A percentile compares a stretch with the other conserved stretches of the same genome.
Evolutionary conservation across 2,113 vertebrate genomes (phyloP).

Genomic region (Solea solea): DNA sequence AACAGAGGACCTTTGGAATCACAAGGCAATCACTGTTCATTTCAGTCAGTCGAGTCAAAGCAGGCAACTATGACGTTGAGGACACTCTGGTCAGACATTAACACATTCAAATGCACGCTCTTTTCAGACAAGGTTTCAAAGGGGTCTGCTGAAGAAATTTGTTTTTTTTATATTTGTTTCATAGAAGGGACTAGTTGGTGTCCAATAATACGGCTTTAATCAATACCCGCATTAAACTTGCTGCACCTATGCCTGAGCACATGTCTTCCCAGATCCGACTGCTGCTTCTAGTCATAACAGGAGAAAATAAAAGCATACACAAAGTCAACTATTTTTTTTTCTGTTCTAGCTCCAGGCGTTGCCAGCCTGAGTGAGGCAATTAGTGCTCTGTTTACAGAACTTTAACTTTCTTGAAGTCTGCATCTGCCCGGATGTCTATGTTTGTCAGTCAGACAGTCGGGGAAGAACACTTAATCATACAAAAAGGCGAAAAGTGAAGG

Average conservation of each 20-base stretch:
- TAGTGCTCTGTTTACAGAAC: constrained; percentile 38
- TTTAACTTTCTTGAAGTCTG: constrained; percentile 33
- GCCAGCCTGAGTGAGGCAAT: constrained; percentile 31
- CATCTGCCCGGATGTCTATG: constrained; percentile 33
- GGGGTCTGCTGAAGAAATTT: constrained; percentile 3
- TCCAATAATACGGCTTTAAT: constrained; percentile 39
- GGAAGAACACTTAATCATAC: constrained; percentile 29
- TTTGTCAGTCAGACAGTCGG: constrained; percentile 21
- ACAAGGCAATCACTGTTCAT: too few species aligned
- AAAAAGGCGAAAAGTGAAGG: constrained; percentile 23
- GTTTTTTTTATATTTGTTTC: background rate
- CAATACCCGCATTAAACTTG: constrained; percentile 54
- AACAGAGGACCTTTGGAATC: background rate
- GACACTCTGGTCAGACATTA: constrained; percentile 1
- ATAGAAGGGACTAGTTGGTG: constrained; percentile 14
- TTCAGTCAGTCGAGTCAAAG: too few species aligned
- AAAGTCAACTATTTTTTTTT: constrained; percentile 36
- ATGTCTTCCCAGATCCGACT: constrained; percentile 41
- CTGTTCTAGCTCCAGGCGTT: constrained; percentile 32
- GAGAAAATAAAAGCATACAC: constrained; percentile 47
- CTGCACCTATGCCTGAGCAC: constrained; percentile 40
- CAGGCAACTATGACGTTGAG: constrained; percentile 5
- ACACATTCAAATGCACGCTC: constrained; percentile 1
- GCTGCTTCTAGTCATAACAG: constrained; percentile 43
- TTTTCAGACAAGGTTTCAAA: constrained; percentile 20